Evolutionary conservation across 2,888 invertebrate species (phyloP).

Genomic region (Apodemia mormo): DNA sequence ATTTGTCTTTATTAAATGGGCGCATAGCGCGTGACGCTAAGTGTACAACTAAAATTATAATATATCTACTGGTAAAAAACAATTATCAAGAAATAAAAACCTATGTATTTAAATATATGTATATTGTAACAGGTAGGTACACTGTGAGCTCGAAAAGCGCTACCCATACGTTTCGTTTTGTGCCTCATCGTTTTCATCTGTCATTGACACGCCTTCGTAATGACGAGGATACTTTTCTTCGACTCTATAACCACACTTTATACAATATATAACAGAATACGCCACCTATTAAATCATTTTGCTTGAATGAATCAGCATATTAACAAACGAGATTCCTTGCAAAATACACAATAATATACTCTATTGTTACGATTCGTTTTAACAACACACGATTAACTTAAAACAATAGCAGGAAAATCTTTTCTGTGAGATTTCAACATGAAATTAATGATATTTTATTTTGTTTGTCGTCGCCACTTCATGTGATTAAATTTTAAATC

Average conservation of each 20-base stretch:
- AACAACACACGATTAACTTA: conserved; percentile 6
- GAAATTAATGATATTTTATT: background rate
- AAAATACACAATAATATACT: background rate
- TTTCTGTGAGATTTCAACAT: background rate
- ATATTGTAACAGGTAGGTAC: no score
- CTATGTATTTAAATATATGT: no score
- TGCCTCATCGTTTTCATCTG: background rate
- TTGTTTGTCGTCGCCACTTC: background rate
- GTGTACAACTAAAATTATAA: no score
- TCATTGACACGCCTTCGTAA: background rate
- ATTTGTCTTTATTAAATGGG: no score
- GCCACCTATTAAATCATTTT: background rate
- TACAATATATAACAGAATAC: background rate
- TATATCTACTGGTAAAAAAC: no score
- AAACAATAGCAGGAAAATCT: conserved; percentile 3
- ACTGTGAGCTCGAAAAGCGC: no score
- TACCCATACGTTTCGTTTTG: no score
- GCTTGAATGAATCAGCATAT: background rate
- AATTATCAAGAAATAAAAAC: no score
- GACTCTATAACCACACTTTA: background rate
- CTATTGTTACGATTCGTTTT: background rate
- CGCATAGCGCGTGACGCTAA: no score
- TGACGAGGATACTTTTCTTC: background rate
- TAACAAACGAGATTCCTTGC: background rate
- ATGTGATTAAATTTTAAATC: background rate